Evolutionary conservation across 2,797 vertebrate genomes (phyloP).

Genomic region (Tragopan temminckii): DNA sequence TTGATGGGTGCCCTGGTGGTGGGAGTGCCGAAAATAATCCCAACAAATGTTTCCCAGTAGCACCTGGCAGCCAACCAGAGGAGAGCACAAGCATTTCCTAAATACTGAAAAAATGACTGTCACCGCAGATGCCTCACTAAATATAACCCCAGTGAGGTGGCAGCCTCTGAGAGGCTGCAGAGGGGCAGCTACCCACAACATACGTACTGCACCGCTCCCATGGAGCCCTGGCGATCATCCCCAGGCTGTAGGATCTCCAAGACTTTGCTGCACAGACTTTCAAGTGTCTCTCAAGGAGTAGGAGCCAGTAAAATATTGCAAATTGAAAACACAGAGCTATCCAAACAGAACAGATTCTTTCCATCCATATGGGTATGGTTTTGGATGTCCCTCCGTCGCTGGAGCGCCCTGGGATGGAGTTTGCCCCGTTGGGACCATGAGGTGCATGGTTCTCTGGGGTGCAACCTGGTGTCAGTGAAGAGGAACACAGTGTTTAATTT

Average conservation of each 20-base stretch:
- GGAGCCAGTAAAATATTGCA: background rate
- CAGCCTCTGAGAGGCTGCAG: slow-evolving; percentile 57
- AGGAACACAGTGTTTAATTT: background rate
- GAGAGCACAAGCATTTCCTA: slow-evolving; percentile 78
- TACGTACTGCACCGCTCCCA: background rate
- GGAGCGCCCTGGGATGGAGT: background rate
- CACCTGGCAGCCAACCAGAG: slow-evolving; percentile 82
- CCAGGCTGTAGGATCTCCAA: background rate
- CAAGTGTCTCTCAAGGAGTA: background rate
- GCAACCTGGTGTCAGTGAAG: rapidly evolving
- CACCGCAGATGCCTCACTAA: slow-evolving; percentile 76
- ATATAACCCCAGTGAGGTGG: slow-evolving; percentile 70
- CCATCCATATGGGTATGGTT: background rate
- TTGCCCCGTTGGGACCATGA: background rate
- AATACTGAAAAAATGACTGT: slow-evolving; percentile 78
- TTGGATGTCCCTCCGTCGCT: background rate
- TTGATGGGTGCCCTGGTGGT: slow-evolving; percentile 70
- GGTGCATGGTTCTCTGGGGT: rapidly evolving
- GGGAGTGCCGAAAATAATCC: slow-evolving; percentile 79
- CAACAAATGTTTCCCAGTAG: slow-evolving; percentile 80
- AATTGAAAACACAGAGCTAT: background rate
- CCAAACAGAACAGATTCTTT: background rate
- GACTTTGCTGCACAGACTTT: background rate
- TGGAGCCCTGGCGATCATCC: background rate
- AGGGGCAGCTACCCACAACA: background rate